These are phyloP conservation scores for Melanotaenia nigrans DNA, from an alignment of 2,797 vertebrate species.

Conservation along the genomic window DNA sequence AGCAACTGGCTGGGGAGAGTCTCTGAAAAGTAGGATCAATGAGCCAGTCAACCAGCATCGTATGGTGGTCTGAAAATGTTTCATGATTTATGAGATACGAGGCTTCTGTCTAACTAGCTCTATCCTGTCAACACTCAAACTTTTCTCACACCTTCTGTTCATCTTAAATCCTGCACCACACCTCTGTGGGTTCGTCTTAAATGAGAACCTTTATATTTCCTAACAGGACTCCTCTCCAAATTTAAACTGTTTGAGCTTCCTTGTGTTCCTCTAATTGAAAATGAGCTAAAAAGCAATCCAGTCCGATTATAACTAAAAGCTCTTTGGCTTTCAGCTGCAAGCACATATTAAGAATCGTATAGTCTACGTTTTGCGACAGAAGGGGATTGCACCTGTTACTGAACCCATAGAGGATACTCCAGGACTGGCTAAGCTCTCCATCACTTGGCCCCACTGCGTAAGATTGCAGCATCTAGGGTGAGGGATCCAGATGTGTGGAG, in stretches of 20 bases:
- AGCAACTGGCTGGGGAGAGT: conserved; percentile 45
- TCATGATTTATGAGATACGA: conserved; percentile 62
- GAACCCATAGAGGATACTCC: conserved; percentile 31
- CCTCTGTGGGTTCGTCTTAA: conserved; percentile 2
- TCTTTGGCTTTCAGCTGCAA: conserved; percentile 20
- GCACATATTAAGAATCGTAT: conserved; percentile 10
- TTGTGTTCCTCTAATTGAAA: conserved; percentile 37
- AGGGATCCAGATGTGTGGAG: conserved; percentile 34
- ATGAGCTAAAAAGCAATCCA: conserved; percentile 25
- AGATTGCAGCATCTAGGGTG: conserved; percentile 8
- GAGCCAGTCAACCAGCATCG: conserved; percentile 59
- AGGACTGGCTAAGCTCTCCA: conserved; percentile 11
- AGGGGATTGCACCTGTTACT: conserved; percentile 44
- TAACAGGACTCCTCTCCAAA: conserved; percentile 15
- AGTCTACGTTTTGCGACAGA: conserved; percentile 4
- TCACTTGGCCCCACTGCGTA: conserved; percentile 15
- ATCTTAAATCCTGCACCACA: conserved; percentile 16
- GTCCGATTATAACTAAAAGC: conserved; percentile 32
- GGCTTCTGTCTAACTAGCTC: conserved; percentile 42
- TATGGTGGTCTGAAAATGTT: conserved; percentile 59
- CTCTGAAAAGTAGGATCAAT: conserved; percentile 72
- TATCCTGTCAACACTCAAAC: conserved; percentile 28
- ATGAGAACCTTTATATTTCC: conserved; percentile 34
- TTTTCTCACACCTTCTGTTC: conserved; percentile 53
- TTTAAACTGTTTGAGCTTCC: conserved; percentile 28